These are phyloP conservation scores for Coregonus clupeaformis DNA, from an alignment of 2,113 vertebrate species.

Conservation along the genomic window DNA sequence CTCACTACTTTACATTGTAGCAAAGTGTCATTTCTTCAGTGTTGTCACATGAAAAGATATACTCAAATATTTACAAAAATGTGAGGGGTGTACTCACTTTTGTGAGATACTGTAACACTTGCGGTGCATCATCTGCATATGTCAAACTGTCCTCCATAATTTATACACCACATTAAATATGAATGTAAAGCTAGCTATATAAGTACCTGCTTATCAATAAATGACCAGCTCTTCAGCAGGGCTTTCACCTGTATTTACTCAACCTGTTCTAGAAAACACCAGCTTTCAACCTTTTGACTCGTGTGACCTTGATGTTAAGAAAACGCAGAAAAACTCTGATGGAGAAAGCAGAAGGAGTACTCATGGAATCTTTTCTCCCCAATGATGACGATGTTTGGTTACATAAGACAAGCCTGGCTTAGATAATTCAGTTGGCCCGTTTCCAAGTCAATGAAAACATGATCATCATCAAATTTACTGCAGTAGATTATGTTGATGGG, in stretches of 20 bases:
- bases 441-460: not conserved
- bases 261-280: not conserved
- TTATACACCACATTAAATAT: conserved; percentile 44
- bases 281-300: not conserved
- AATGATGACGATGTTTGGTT: not conserved
- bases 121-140: not conserved
- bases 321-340: not conserved
- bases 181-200: conserved; percentile 28
- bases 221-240: conserved; percentile 12
- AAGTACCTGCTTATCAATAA: conserved; percentile 24
- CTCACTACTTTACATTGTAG: no score
- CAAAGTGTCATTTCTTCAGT: no score
- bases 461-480: not conserved
- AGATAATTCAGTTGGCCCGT: not conserved
- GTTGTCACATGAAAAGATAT: no score
- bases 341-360: no score
- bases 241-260: conserved; percentile 9
- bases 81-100: no score
- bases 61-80: no score
- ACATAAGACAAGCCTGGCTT: not conserved
- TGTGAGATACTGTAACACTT: no score
- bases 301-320: not conserved
- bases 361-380: not conserved
- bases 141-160: not conserved
- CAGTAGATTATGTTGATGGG: not conserved